Evolutionary conservation across 2,888 invertebrate species (phyloP).

Genomic region (Drosophila koepferae): DNA sequence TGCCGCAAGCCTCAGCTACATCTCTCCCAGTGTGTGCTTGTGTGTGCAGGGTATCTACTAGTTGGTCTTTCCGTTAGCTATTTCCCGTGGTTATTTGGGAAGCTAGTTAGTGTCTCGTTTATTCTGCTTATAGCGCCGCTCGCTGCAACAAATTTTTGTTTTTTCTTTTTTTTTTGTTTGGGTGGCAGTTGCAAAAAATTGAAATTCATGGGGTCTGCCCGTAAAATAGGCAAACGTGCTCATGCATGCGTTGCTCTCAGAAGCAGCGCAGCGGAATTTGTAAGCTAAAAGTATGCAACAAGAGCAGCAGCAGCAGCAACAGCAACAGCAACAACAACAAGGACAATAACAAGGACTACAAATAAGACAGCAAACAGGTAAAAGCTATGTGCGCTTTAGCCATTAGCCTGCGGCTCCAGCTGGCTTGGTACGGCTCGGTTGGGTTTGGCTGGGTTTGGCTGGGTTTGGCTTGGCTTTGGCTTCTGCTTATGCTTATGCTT

Average conservation of each 20-base stretch:
- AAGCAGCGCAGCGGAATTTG: constrained; percentile 60
- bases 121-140: constrained; percentile 33
- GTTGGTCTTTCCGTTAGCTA: neutral
- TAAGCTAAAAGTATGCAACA: constrained; percentile 69
- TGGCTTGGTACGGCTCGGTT: constrained; percentile 25
- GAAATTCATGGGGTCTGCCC: constrained; percentile 73
- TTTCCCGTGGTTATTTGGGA: constrained; percentile 7
- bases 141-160: neutral
- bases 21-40: neutral
- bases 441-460: neutral
- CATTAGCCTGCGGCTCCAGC: constrained; percentile 53
- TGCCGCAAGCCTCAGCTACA: neutral
- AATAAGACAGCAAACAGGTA: constrained; percentile 20
- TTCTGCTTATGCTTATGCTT: constrained; percentile 12
- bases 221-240: constrained; percentile 61
- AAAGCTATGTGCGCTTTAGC: constrained; percentile 54
- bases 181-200: constrained; percentile 49
- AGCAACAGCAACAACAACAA: constrained; percentile 8
- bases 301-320: constrained; percentile 8
- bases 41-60: constrained; percentile 11
- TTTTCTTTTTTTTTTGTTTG: neutral
- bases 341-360: constrained; percentile 25
- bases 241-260: constrained; percentile 55
- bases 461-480: constrained; percentile 19
- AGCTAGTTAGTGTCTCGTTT: constrained; percentile 36